A percentile compares a stretch with the other conserved stretches of the same genome.
These are phyloP conservation scores for Hydrolagus colliei DNA, from an alignment of 2,797 vertebrate genomes.

Conservation along the genomic window DNA sequence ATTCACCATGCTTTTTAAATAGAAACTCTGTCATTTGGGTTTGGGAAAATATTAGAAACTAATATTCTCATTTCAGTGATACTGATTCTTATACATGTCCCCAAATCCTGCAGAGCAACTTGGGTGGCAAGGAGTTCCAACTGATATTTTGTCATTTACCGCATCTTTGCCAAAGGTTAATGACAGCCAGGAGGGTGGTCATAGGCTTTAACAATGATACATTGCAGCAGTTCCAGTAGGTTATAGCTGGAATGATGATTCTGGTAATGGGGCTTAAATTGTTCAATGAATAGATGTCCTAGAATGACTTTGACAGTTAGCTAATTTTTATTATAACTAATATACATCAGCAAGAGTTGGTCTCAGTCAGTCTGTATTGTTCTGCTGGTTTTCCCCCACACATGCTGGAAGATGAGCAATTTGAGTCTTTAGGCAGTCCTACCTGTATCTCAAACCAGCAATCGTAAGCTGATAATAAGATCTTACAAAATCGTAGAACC, in stretches of 20 bases:
- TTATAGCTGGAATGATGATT: neutral
- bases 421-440: neutral
- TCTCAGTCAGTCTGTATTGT: neutral
- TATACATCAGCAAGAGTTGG: neutral
- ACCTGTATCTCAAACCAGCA: neutral
- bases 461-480: neutral
- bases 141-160: neutral
- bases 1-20: neutral
- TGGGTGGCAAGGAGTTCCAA: too few species aligned
- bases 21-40: neutral
- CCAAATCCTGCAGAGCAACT: neutral
- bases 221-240: neutral
- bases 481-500: neutral
- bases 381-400: neutral
- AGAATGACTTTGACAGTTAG: too few species aligned
- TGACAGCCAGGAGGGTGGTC: neutral
- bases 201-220: neutral
- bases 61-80: neutral
- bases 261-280: neutral
- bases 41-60: neutral
- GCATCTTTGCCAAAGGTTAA: too few species aligned
- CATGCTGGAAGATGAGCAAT: neutral
- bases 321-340: neutral
- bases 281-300: neutral
- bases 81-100: neutral